These are phyloP conservation scores for Tetranychus truncatus DNA, from an alignment of 2,888 invertebrate species.

Conservation along the genomic window DNA sequence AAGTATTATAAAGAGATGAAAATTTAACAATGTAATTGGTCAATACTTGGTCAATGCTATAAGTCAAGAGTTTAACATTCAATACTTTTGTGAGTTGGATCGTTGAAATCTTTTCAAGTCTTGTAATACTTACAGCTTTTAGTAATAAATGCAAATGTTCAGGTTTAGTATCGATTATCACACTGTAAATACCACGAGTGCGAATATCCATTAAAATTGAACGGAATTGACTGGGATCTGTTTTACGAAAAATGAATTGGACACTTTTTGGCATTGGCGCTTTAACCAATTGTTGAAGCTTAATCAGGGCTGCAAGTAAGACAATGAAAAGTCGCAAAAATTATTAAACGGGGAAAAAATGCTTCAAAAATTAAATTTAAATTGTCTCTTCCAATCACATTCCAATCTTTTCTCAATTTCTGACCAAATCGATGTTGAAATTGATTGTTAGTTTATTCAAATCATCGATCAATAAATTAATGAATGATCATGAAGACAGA, in stretches of 20 bases:
- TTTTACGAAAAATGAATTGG: constrained; percentile 49
- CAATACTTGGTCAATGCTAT: too few relatives aligned
- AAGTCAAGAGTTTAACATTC: too few relatives aligned
- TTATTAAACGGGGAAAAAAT: not conserved
- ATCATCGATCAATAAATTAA: too few relatives aligned
- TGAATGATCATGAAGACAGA: too few relatives aligned
- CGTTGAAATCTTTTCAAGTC: not conserved
- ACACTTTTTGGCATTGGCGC: constrained; percentile 40
- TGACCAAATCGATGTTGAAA: too few relatives aligned
- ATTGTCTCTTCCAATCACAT: not conserved
- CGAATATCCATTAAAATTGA: constrained; percentile 60
- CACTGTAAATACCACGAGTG: constrained; percentile 63
- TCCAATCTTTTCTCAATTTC: not conserved
- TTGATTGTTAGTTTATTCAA: too few relatives aligned
- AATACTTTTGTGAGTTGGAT: not conserved
- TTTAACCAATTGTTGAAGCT: constrained; percentile 59
- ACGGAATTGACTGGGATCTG: constrained; percentile 46
- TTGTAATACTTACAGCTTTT: constrained; percentile 51
- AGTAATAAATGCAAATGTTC: constrained; percentile 59
- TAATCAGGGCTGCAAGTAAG: constrained; percentile 48
- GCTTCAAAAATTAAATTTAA: not conserved
- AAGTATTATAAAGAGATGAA: too few relatives aligned
- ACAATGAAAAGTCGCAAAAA: not conserved
- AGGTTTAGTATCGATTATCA: constrained; percentile 65
- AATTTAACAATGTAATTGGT: too few relatives aligned